Evolutionary conservation across 2,797 vertebrate species (phyloP), one percentile per base, ranked within the genome.

Genomic region (Chanos chanos): DNA sequence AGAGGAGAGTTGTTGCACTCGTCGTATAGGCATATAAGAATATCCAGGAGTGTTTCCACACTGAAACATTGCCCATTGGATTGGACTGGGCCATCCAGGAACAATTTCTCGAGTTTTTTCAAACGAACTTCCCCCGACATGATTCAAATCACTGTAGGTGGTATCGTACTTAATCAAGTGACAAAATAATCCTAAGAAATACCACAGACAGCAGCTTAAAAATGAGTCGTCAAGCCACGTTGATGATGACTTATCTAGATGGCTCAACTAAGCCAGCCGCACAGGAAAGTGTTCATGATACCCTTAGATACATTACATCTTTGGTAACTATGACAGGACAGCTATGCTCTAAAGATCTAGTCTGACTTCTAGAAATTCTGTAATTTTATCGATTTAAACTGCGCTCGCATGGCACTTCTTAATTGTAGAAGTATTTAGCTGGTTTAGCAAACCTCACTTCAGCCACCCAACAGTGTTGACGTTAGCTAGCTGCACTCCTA

Each of bases 61-160:
- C 97, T 99, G 81, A 96, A 87, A 75, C 94, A 94, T 36, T 94
- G 94, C 77, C 93, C 93, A 54, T 83, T 93, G 66, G 92, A 91
- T 72, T 88, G 91, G 60, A 89, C 91, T 48, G 95, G 94, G 68
- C 96, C 96, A 84, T 95, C 95, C 91, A 98, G 84, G 73, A 99
- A 83, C 80, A 99, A 85, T 82, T 94, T 93, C 78, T 98, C 96
- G 90, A 99, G 83, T 88, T 96, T 96, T 90, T 94, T 94, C 93
- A 99, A 89, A 86, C 96, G 94, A 77, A 98, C 95, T 88, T 98
- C 96, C 80, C 94, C 96, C 77, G 96, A 98, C 96, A 98, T 98
- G 79, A 37, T 73, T 83, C 39, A 41, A 41, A 51, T 30, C n/a
- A n/a, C n/a, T n/a, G 24, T 27, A 4, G 39, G 9, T 25, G 7